Base-by-base conservation (phyloP, 1,140 invertebrate species). In the Eulimnadia texana region DNA sequence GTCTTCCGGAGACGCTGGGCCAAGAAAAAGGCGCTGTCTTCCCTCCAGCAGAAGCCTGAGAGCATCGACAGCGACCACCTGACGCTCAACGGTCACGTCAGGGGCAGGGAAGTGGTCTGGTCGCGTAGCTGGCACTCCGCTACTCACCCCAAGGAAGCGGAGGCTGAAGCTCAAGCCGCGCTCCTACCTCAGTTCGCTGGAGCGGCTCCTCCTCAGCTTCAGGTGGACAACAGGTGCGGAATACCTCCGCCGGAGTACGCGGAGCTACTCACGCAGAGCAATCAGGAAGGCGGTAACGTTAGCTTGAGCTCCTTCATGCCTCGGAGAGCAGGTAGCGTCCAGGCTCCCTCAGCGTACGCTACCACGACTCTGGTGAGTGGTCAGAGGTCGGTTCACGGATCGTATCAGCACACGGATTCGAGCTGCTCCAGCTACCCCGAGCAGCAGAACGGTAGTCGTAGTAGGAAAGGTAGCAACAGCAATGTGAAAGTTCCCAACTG, bases 111-210 rank as follows among this genome's bases (percentile, higher is more conserved):
- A 23, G 11, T 53, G 33, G 50, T 58, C 52, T 63, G 62, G 62
- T 59, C 57, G 23, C 56, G 62, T 11, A 57, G 62, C 16, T 63
- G 62, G 62, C 55, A 57, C n/a, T 27, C 62, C 11, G 27, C 29
- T 19, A 49, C 58, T 1, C 49, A 50, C 13, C 51, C 49, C 25
- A 57, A 57, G n/a, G 55, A 57, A 33, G 55, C 28, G 0, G 55
- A 57, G 29, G 3, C 33, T 23, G 55, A 57, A 42, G 55, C 55
- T 19, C 55, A 57, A 20, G n/a, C 55, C 3, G 22, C 55, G 55
- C 55, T 57, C 27, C 55, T 57, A 3, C 55, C 55, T 20, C 55
- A 57, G 27, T 42, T 42, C 33, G 33, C 33, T n/a, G n/a, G n/a
- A 42, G 33, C 33, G 16, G 33, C 33, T 42, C 33, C 33, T n/a